phyloP scores from a whole-genome alignment of 2,888 invertebrate species.

The Timema podura region DNA sequence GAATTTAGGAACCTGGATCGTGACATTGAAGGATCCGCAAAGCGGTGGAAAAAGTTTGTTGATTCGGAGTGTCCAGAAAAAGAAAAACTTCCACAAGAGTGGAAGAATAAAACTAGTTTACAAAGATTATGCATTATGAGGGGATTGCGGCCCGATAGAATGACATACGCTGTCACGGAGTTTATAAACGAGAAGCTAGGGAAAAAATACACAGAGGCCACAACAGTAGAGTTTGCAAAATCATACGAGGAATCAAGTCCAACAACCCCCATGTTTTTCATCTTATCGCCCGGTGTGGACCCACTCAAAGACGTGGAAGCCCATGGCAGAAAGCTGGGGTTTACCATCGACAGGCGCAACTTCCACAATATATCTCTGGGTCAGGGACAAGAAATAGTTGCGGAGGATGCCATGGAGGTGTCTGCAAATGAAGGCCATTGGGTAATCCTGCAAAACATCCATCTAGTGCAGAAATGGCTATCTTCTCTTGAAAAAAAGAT shows the following conservation, averaged over 20 bases:
- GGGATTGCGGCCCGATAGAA: slow-evolving; percentile 84
- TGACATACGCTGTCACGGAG: slow-evolving; percentile 84
- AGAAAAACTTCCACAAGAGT: slow-evolving; percentile 92
- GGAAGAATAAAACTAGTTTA: slow-evolving; percentile 84
- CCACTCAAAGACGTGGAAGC: slow-evolving; percentile 90
- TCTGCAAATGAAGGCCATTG: slow-evolving; percentile 78
- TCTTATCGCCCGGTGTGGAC: slow-evolving; percentile 91
- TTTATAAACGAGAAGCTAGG: slow-evolving; percentile 90
- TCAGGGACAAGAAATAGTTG: slow-evolving; percentile 91
- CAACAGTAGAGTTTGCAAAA: slow-evolving; percentile 75
- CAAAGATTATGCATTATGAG: slow-evolving; percentile 91
- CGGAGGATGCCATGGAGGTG: slow-evolving; percentile 78
- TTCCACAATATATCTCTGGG: slow-evolving; percentile 92
- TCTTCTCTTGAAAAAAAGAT: slow-evolving; percentile 83
- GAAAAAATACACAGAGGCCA: slow-evolving; percentile 71
- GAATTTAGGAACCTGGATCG: slow-evolving; percentile 76
- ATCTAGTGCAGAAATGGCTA: slow-evolving; percentile 88
- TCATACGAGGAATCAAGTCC: slow-evolving; percentile 82
- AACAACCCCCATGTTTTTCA: slow-evolving; percentile 87
- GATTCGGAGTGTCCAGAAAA: slow-evolving; percentile 91
- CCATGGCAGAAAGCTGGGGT: slow-evolving; percentile 75
- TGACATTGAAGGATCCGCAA: slow-evolving; percentile 29
- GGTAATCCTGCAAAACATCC: slow-evolving; percentile 92
- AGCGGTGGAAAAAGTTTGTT: slow-evolving; percentile 85
- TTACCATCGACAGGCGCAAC: slow-evolving; percentile 71